Base-by-base conservation (phyloP, 2,113 vertebrate genomes). In the Daubentonia madagascariensis region DNA sequence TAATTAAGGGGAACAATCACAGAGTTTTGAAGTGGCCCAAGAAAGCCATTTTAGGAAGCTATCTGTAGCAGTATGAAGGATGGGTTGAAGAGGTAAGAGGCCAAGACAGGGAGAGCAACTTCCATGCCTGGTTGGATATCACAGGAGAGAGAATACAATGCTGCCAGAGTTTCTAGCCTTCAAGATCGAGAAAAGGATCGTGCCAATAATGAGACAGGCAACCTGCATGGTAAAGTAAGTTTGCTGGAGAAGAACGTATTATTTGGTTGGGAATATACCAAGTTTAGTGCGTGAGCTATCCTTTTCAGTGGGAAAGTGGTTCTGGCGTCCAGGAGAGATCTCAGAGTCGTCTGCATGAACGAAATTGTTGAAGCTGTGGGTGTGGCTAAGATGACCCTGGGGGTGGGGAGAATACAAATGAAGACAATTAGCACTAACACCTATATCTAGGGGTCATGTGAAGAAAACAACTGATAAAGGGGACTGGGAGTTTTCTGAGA, bases 111-210 rank as follows among this genome's bases (percentile, higher is more conserved):
- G 11, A 80, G 65, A 63, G 4, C 43, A 72, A 43, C 9, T 57
- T 92, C 75, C 14, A 28, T 70, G n/a, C 85, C 61, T 81, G 52
- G n/a, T 32, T 85, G 30, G 81, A n/a, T 96, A 89, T 95, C 70
- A 80, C 25, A 48, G 61, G 6, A 88, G 1, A 59, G 35, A 8
- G 30, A n/a, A 85, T 48, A 40, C 7, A 59, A 93, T 45, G 10
- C 4, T 84, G 57, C 63, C 75, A 11, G 57, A 67, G 32, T 78
- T 91, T 81, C 30, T 89, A 43, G 50, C 16, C 61, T 72, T 85
- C 85, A 23, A 96, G 52, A 72, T 50, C 54, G 65, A 67, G 28
- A 67, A 73, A 59, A 52, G 10, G 16, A 37, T 54, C 32, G 25
- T 61, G 23, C 8, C 2, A 89, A 52, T 78, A 79, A 90, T 48